Conservation (phyloP, 1,140 invertebrate species). For the Vanessa atalanta region DNA sequence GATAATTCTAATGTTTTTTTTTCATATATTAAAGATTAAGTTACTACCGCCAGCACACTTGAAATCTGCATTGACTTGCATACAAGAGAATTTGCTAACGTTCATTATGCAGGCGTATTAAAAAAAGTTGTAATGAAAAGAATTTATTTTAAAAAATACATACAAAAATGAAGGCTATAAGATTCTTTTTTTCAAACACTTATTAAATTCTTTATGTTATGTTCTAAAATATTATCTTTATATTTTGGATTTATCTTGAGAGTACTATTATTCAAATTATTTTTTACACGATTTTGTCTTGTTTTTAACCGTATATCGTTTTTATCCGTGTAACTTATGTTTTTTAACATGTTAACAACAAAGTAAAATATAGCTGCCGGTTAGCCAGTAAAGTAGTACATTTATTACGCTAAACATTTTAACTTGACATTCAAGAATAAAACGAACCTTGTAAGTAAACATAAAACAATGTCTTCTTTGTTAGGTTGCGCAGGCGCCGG, state of each 20-base stretch:
- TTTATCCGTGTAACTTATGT: too few species aligned
- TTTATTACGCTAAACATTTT: conserved; percentile 36
- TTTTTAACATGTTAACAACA: not conserved
- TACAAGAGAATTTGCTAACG: conserved; percentile 5
- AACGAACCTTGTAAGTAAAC: conserved; percentile 55
- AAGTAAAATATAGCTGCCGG: not conserved
- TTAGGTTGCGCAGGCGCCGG: conserved; percentile 51
- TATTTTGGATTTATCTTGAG: too few species aligned
- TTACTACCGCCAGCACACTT: not conserved
- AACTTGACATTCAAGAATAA: conserved; percentile 50
- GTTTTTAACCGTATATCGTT: too few species aligned
- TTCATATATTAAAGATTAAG: not conserved
- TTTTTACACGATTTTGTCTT: too few species aligned
- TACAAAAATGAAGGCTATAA: not conserved
- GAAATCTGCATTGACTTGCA: not conserved
- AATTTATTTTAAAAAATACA: not conserved
- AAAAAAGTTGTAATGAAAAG: not conserved
- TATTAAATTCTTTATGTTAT: too few species aligned
- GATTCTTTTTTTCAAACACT: not conserved
- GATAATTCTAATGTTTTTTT: not conserved
- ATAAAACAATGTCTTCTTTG: conserved; percentile 52
- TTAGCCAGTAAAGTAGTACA: conserved; percentile 33
- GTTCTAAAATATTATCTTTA: too few species aligned
- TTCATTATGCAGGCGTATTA: conserved; percentile 10
- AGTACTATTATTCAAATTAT: too few species aligned